These are phyloP conservation scores for Enteromius paludinosus DNA, from an alignment of 2,797 vertebrate species.

Conservation along the genomic window DNA sequence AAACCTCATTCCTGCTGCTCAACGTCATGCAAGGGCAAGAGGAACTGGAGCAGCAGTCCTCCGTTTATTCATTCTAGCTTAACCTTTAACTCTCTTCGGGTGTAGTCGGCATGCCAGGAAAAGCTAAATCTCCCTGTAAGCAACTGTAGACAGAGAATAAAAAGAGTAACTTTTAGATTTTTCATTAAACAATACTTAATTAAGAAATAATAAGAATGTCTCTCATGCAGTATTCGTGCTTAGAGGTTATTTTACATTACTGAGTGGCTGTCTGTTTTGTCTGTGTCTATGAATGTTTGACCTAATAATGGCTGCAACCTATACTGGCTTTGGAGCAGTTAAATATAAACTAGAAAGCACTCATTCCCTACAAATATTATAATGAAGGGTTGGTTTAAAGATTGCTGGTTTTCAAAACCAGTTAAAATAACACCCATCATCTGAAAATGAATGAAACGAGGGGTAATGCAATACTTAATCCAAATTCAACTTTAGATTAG, in stretches of 20 bases:
- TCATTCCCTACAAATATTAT: neutral
- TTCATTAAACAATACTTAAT: neutral
- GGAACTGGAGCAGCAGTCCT: slow-evolving; percentile 13
- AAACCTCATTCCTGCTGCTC: slow-evolving; percentile 53
- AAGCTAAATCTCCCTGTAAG: slow-evolving; percentile 2
- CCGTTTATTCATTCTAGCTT: slow-evolving; percentile 37
- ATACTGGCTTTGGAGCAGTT: neutral
- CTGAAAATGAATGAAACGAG: neutral
- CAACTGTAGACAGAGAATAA: neutral
- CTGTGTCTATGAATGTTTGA: neutral
- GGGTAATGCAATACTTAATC: neutral
- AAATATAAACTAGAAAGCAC: neutral
- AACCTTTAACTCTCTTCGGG: slow-evolving; percentile 29
- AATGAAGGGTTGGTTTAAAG: neutral
- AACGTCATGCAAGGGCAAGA: slow-evolving; percentile 44
- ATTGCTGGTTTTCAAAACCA: neutral
- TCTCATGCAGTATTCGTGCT: neutral
- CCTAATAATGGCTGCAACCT: neutral
- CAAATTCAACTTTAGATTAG: neutral
- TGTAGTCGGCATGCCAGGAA: slow-evolving; percentile 22
- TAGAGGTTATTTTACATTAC: neutral
- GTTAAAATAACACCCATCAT: neutral
- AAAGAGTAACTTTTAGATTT: neutral
- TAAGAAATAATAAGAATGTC: neutral
- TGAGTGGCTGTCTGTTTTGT: neutral